Percentiles rank a stretch among this genome's conserved stretches.
Conservation (phyloP, 2,113 vertebrate species). For the Solea solea region DNA sequence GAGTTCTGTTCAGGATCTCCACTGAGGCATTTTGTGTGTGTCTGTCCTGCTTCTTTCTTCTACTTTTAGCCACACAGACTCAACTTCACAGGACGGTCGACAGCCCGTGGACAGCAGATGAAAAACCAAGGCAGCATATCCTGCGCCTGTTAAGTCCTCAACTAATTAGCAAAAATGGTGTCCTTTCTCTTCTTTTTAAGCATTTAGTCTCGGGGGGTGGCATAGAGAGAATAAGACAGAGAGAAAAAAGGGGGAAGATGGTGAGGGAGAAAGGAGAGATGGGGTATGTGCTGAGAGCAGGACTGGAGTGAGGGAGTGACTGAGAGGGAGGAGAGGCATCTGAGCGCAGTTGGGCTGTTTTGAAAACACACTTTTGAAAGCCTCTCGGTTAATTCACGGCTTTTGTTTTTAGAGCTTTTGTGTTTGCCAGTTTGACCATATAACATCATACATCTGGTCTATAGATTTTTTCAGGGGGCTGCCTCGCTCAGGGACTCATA, state of each 20-base stretch:
- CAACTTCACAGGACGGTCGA: slow-evolving; percentile 81
- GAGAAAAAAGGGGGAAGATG: slow-evolving; percentile 39
- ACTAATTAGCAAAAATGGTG: slow-evolving; percentile 95
- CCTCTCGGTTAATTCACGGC: slow-evolving; percentile 94
- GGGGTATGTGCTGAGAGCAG: slow-evolving; percentile 49
- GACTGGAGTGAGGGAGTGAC: slow-evolving; percentile 65
- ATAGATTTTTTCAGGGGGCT: slow-evolving; percentile 90
- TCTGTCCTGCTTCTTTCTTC: slow-evolving; percentile 75
- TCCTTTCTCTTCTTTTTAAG: slow-evolving; percentile 86
- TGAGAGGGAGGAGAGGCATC: slow-evolving; percentile 80
- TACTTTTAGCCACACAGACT: slow-evolving; percentile 78
- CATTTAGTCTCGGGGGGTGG: slow-evolving; percentile 92
- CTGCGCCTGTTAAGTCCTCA: slow-evolving; percentile 89
- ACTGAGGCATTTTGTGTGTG: slow-evolving; percentile 77
- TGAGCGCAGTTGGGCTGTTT: slow-evolving; percentile 97
- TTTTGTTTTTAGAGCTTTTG: slow-evolving; percentile 98
- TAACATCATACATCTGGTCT: slow-evolving; percentile 99
- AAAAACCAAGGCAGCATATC: slow-evolving; percentile 81
- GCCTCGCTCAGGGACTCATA: slow-evolving; percentile 89
- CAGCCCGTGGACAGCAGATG: slow-evolving; percentile 81
- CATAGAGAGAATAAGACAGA: slow-evolving; percentile 66
- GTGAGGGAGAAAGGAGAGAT: slow-evolving; percentile 62
- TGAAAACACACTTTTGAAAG: slow-evolving; percentile 99
- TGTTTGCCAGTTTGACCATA: slow-evolving; percentile 99
- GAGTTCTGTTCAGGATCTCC: slow-evolving; percentile 79